Evolutionary conservation across 2,888 invertebrate species (phyloP).

Genomic region (Melanotus villosus): DNA sequence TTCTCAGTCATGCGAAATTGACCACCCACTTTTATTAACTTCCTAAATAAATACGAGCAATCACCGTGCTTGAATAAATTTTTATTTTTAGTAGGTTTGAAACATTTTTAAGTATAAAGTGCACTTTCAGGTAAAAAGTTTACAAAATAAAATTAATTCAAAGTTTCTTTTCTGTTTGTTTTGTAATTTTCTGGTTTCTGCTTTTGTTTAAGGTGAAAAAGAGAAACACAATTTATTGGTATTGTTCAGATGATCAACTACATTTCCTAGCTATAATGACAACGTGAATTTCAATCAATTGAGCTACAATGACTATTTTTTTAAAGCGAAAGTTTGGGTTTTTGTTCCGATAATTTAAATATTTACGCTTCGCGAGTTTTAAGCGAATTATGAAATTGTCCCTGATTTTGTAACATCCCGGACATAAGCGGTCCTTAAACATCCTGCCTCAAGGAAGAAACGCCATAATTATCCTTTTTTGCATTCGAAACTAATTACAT

Average conservation of each 20-base stretch:
- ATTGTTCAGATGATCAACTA: constrained; percentile 33
- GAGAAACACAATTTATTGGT: neutral
- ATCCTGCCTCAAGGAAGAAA: constrained; percentile 15
- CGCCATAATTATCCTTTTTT: neutral
- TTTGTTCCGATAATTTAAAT: constrained; percentile 47
- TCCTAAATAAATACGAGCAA: neutral
- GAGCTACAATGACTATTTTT: constrained; percentile 29
- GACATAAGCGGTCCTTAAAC: constrained; percentile 24
- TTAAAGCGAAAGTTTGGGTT: constrained; percentile 43
- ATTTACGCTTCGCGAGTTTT: constrained; percentile 45
- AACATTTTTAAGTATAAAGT: too few species aligned
- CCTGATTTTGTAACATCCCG: constrained; percentile 45
- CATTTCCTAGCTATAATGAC: constrained; percentile 35
- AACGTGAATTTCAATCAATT: constrained; percentile 5
- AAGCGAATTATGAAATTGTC: constrained; percentile 41
- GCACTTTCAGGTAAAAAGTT: too few species aligned
- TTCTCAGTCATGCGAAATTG: constrained; percentile 17
- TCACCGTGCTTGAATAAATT: too few species aligned
- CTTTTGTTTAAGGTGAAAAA: neutral
- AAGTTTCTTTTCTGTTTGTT: neutral
- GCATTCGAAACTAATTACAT: constrained; percentile 10
- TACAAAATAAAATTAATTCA: too few species aligned
- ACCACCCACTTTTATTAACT: neutral
- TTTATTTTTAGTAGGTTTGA: too few species aligned
- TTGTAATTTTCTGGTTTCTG: neutral